phyloP scores from a whole-genome alignment of 2,113 vertebrate genomes.

The Chionodraco myersi region DNA sequence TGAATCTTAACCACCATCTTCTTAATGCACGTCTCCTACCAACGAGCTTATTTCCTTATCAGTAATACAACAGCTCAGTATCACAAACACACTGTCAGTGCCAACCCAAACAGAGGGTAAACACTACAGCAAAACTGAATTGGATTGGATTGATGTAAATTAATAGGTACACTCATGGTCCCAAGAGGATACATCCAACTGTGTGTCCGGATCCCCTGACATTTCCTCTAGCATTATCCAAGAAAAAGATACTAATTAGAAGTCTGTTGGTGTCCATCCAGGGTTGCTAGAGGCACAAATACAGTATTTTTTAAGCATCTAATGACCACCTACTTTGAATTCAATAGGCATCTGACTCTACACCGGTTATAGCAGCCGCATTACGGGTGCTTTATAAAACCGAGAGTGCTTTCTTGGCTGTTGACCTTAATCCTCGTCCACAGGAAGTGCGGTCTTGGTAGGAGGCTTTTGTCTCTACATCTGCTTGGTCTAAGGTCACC shows the following conservation, averaged over 20 bases:
- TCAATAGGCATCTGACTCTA: not conserved
- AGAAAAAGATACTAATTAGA: not conserved
- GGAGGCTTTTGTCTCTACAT: slow-evolving; percentile 34
- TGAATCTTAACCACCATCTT: not conserved
- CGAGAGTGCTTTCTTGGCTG: slow-evolving; percentile 55
- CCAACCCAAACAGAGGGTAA: not conserved
- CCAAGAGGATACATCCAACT: not conserved
- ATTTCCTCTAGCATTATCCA: no score
- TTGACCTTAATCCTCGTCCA: slow-evolving; percentile 75
- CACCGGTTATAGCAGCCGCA: not conserved
- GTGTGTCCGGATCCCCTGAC: not conserved
- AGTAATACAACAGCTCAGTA: not conserved
- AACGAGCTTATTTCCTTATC: not conserved
- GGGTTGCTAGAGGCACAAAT: not conserved
- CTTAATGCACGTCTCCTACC: not conserved
- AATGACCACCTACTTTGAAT: slow-evolving; percentile 16
- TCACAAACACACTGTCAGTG: not conserved
- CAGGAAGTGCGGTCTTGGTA: slow-evolving; percentile 50
- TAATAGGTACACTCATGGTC: not conserved
- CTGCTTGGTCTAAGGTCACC: slow-evolving; percentile 48
- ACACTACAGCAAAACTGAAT: no score
- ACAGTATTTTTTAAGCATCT: not conserved
- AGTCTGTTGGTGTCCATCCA: not conserved
- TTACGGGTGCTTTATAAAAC: slow-evolving; percentile 35
- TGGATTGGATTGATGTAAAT: not conserved